Conservation (phyloP, 2,888 invertebrate species). For the Phymatocera aterrima region DNA sequence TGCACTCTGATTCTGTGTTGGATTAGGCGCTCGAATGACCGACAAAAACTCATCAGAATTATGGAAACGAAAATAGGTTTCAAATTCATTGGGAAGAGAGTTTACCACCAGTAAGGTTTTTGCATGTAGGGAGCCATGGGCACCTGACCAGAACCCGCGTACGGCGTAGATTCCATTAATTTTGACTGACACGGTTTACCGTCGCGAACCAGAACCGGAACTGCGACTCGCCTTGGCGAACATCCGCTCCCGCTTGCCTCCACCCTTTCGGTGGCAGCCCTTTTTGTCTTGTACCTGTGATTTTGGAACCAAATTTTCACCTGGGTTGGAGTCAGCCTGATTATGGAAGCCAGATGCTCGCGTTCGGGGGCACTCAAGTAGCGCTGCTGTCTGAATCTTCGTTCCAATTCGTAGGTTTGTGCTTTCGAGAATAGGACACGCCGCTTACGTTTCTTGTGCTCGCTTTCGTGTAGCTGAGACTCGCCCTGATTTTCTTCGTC, state of each 20-base stretch:
- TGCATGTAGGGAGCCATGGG: conserved; percentile 71
- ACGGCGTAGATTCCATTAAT: conserved; percentile 63
- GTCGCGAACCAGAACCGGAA: conserved; percentile 95
- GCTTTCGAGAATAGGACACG: conserved; percentile 98
- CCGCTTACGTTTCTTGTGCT: conserved; percentile 94
- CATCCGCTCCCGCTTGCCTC: conserved; percentile 83
- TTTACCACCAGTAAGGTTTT: conserved; percentile 79
- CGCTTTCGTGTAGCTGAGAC: conserved; percentile 73
- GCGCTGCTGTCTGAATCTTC: conserved; percentile 95
- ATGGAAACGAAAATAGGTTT: background rate
- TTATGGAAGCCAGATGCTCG: conserved; percentile 96
- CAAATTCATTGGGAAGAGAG: background rate
- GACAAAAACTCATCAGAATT: background rate
- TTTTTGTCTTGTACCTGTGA: conserved; percentile 97
- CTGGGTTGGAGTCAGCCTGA: conserved; percentile 97
- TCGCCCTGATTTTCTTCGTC: conserved; percentile 72
- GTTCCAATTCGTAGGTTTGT: conserved; percentile 96
- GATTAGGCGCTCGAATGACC: background rate
- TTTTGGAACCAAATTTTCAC: conserved; percentile 99
- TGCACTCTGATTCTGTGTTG: conserved; percentile 1
- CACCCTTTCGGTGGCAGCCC: conserved; percentile 94
- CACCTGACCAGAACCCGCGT: conserved; percentile 63
- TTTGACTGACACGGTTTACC: conserved; percentile 89
- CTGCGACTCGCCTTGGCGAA: conserved; percentile 94
- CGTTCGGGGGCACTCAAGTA: conserved; percentile 98